Evolutionary conservation across 2,113 vertebrate genomes (phyloP).

Genomic region (Misgurnus mizolepis): DNA sequence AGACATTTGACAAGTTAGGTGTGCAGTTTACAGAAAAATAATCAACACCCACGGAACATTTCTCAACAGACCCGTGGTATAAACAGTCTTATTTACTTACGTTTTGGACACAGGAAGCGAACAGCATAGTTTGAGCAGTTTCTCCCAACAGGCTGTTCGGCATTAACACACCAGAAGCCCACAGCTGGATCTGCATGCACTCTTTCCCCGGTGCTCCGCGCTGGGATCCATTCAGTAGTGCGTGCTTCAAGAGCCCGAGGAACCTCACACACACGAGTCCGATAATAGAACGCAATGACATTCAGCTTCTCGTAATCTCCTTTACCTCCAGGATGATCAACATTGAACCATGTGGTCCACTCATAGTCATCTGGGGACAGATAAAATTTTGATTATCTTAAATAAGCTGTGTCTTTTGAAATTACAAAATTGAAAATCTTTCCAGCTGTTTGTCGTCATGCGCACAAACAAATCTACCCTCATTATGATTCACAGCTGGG

Average conservation of each 20-base stretch:
- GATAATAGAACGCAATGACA: constrained; percentile 86
- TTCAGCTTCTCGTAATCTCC: constrained; percentile 88
- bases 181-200: constrained; percentile 77
- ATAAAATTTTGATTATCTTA: not conserved
- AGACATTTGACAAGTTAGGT: too few relatives aligned
- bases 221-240: constrained; percentile 83
- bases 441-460: not conserved
- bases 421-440: not conserved
- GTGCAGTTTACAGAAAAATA: too few relatives aligned
- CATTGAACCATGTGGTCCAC: constrained; percentile 90
- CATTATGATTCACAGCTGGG: constrained; percentile 51
- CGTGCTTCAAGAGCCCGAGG: constrained; percentile 82
- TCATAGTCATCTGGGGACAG: constrained; percentile 71
- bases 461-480: constrained; percentile 61
- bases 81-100: constrained; percentile 59
- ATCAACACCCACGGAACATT: not conserved
- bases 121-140: constrained; percentile 82
- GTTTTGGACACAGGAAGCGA: constrained; percentile 83
- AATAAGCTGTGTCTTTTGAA: not conserved
- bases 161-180: constrained; percentile 90
- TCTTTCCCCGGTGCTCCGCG: constrained; percentile 77
- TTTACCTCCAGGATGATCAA: constrained; percentile 85
- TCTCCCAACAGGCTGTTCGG: constrained; percentile 78
- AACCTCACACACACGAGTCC: constrained; percentile 74
- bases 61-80: not conserved